Base-by-base conservation (phyloP, 2,113 vertebrate genomes). In the Amia ocellicauda region DNA sequence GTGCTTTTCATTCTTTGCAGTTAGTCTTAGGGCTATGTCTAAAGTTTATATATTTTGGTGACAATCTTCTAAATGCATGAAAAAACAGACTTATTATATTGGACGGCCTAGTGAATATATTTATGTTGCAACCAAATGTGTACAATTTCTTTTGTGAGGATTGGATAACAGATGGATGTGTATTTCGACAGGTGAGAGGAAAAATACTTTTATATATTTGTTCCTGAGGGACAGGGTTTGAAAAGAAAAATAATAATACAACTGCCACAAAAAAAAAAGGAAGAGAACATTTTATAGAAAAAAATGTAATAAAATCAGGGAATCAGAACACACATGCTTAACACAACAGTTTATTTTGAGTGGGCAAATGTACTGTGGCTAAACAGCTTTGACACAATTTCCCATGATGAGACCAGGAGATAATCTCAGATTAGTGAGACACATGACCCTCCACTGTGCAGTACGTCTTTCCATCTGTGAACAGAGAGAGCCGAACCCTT, bases 321-420 rank as follows among this genome's bases (percentile, higher is more conserved):
- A 4, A 10, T 22, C 2, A 22, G 0, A 16, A 2, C 26, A n/a
- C 7, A 28, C n/a, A 66, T 7, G 64, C 23, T 49, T 40, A 16
- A 66, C 1, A 49, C 5, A 56, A 36, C 16, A 17, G 43, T 47
- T 82, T 75, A 71, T 72, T 84, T 88, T 82, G 78, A 75, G 66
- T 67, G 63, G 73, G 69, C 51, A 69, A 75, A 78, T 75, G 71
- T 80, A 78, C 58, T 73, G 74, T 71, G 68, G 74, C 73, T 80
- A 78, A 86, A 82, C 74, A 78, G 78, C 79, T 87, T 81, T 84
- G 83, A 82, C 81, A 84, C 83, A 86, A 88, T 85, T 79, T 63
- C n/a, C 70, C 80, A 69, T 43, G 7, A 83, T 62, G 74, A 85
- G 79, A 83, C 42, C 7, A 84, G 62, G 74, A 85, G 78, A 82